Evolutionary conservation across 2,113 vertebrate species (phyloP).

Genomic region (Cyanoderma ruficeps): DNA sequence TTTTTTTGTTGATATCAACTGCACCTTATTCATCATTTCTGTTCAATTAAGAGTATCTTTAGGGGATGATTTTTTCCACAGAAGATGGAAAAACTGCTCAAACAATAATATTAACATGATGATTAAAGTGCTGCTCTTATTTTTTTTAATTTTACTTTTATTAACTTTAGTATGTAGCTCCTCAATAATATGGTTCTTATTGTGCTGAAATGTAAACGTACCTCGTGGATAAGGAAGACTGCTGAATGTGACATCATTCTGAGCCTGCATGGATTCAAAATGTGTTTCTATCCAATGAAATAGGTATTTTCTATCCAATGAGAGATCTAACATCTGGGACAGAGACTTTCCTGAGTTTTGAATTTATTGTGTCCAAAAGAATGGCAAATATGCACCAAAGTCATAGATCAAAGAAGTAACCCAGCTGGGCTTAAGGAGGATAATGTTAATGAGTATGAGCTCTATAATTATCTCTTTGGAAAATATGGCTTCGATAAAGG

Average conservation of each 20-base stretch:
- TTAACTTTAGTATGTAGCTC: neutral
- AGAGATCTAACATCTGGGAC: neutral
- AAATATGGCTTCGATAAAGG: conserved; percentile 24
- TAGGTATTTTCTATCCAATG: neutral
- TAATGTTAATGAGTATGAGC: conserved; percentile 24
- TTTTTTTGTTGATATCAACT: neutral
- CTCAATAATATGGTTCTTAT: neutral
- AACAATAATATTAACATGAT: neutral
- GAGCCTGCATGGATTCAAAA: neutral
- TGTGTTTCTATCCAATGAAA: neutral
- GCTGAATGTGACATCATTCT: neutral
- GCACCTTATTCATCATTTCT: neutral
- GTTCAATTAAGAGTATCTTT: neutral
- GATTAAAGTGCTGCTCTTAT: neutral
- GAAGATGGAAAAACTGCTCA: neutral
- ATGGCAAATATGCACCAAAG: neutral
- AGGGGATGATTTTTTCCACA: neutral
- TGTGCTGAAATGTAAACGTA: neutral
- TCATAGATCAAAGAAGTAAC: conserved; percentile 28
- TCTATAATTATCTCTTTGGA: conserved; percentile 15
- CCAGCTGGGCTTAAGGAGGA: neutral
- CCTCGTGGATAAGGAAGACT: neutral
- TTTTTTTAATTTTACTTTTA: neutral
- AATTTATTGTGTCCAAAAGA: neutral
- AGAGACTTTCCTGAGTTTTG: neutral